These are phyloP conservation scores for Haplochromis burtoni DNA, from an alignment of 2,113 vertebrate genomes.

Conservation along the genomic window DNA sequence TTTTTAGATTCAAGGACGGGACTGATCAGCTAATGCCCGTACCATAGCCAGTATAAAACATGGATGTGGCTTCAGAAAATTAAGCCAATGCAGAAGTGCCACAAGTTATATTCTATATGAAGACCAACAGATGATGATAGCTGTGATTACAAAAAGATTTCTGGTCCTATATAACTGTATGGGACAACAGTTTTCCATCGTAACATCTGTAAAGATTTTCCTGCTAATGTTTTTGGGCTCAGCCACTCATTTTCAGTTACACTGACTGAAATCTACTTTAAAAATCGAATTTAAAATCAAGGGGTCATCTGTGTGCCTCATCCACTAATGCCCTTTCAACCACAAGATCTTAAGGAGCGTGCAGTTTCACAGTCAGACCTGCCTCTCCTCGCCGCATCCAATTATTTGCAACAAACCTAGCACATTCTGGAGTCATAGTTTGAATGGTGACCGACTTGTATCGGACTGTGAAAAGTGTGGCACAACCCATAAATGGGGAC, in stretches of 20 bases:
- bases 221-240: neutral
- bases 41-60: neutral
- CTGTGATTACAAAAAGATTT: neutral
- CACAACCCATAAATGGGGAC: neutral
- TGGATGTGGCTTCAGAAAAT: neutral
- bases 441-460: neutral
- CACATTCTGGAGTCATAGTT: neutral
- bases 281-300: neutral
- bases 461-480: neutral
- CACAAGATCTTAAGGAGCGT: neutral
- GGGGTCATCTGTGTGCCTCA: neutral
- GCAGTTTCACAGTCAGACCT: neutral
- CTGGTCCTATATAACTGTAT: neutral
- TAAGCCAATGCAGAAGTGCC: neutral
- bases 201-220: neutral
- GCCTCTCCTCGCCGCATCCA: neutral
- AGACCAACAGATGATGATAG: neutral
- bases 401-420: neutral
- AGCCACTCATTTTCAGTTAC: neutral
- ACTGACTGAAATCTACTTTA: neutral
- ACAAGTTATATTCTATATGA: neutral
- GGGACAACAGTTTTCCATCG: neutral
- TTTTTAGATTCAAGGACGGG: neutral
- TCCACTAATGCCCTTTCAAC: neutral
- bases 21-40: accelerated